Conservation (phyloP, 2,888 invertebrate genomes). For the Nymphalis c-album region DNA sequence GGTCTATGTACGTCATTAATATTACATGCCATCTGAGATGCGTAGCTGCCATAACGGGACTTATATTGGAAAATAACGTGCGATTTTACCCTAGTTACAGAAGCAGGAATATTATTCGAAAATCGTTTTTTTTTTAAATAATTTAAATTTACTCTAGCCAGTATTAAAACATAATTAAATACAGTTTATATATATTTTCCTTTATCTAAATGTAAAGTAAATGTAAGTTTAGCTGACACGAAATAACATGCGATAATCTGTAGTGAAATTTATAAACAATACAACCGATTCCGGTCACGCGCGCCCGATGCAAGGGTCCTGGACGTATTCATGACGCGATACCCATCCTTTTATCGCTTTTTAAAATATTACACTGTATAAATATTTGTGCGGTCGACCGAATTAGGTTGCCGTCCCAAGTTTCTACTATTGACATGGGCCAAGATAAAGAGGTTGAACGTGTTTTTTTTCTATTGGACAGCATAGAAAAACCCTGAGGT, state of each 20-base stretch:
- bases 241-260: background rate
- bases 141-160: too few relatives aligned
- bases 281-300: conserved; percentile 28
- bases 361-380: conserved; percentile 28
- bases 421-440: conserved; percentile 21
- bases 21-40: too few relatives aligned
- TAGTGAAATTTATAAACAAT: conserved; percentile 15
- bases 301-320: conserved; percentile 9
- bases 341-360: conserved; percentile 32
- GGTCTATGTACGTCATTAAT: too few relatives aligned
- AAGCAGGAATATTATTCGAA: too few relatives aligned
- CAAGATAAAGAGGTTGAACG: conserved; percentile 17
- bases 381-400: conserved; percentile 24
- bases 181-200: too few relatives aligned
- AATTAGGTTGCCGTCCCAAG: conserved; percentile 20
- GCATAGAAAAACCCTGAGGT: background rate
- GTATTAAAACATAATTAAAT: too few relatives aligned
- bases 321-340: conserved; percentile 30
- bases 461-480: background rate
- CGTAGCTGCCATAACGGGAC: too few relatives aligned
- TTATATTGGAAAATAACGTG: too few relatives aligned
- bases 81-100: too few relatives aligned
- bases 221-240: too few relatives aligned
- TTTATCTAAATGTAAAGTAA: too few relatives aligned
- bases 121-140: too few relatives aligned